These are phyloP conservation scores for Bactericera cockerelli DNA, from an alignment of 1,140 invertebrate species.

Conservation along the genomic window DNA sequence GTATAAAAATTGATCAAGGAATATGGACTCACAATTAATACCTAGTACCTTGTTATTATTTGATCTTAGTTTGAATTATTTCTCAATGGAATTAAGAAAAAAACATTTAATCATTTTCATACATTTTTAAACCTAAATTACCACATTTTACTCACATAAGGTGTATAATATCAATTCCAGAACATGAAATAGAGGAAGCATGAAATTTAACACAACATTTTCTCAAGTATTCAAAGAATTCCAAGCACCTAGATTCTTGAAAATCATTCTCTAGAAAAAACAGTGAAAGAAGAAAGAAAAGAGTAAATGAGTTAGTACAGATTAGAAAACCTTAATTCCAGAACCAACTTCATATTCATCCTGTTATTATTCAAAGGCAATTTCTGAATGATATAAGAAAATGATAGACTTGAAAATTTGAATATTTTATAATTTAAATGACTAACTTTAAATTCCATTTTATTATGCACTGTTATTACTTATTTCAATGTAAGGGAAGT, in stretches of 20 bases:
- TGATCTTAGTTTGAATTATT: too few relatives aligned
- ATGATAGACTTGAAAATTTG: neutral
- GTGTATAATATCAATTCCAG: conserved; percentile 41
- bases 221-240: conserved; percentile 42
- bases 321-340: neutral
- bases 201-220: conserved; percentile 47
- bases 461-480: too few relatives aligned
- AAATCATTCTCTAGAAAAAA: conserved; percentile 41
- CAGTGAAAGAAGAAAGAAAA: conserved; percentile 23
- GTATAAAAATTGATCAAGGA: too few relatives aligned
- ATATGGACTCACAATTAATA: too few relatives aligned
- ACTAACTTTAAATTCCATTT: too few relatives aligned
- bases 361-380: too few relatives aligned
- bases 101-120: too few relatives aligned
- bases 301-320: neutral
- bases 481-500: too few relatives aligned
- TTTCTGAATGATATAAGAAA: too few relatives aligned
- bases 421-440: neutral
- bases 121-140: neutral
- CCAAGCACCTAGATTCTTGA: conserved; percentile 42
- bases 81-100: too few relatives aligned
- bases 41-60: too few relatives aligned
- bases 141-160: conserved; percentile 8
- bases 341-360: neutral
- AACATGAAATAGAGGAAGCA: conserved; percentile 40